phyloP scores from a whole-genome alignment of 1,140 invertebrate species.

The Lethocerus indicus region DNA sequence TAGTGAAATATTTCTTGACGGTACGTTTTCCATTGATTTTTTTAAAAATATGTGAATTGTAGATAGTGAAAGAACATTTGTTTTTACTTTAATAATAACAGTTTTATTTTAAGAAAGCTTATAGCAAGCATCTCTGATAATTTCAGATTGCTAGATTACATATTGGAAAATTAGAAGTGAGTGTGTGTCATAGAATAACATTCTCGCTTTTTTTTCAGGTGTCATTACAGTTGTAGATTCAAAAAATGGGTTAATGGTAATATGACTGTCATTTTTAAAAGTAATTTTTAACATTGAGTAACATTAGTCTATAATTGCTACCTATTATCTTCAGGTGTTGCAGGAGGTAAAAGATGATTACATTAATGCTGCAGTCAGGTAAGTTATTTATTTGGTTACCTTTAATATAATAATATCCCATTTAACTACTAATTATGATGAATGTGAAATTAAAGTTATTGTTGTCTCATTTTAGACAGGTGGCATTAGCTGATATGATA shows the following conservation, averaged over 20 bases:
- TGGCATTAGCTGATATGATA: constrained; percentile 22
- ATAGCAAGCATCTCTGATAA: not conserved
- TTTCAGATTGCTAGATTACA: no score
- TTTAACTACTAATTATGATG: not conserved
- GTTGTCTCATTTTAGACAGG: constrained; percentile 18
- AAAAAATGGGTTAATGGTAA: constrained; percentile 30
- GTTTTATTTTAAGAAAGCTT: not conserved
- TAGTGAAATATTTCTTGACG: constrained; percentile 41
- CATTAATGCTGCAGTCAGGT: constrained; percentile 2
- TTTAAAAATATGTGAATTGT: not conserved
- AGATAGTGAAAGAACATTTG: not conserved
- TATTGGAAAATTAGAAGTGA: no score
- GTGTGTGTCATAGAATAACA: not conserved
- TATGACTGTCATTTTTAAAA: no score
- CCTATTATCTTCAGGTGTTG: not conserved
- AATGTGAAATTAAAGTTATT: not conserved
- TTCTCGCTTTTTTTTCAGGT: constrained; percentile 24
- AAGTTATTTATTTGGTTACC: no score
- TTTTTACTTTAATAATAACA: not conserved
- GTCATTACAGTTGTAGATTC: constrained; percentile 36
- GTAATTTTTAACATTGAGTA: no score
- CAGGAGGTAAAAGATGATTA: not conserved
- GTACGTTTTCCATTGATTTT: constrained; percentile 20
- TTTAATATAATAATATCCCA: no score
- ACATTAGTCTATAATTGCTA: not conserved